Conservation (phyloP, 2,888 invertebrate species). For the Malthinus flaveolus region DNA sequence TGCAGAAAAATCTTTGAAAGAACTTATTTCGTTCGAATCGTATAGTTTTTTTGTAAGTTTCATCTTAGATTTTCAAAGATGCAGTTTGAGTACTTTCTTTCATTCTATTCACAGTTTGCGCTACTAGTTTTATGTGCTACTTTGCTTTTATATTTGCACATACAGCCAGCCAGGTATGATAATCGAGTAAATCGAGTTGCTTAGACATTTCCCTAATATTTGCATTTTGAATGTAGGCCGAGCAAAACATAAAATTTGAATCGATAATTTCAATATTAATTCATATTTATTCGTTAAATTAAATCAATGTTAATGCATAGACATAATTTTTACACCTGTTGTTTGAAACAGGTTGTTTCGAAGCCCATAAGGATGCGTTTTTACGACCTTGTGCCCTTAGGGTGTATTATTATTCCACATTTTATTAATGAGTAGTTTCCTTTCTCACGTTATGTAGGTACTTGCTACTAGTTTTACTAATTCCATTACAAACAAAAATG, state of each 20-base stretch:
- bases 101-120: too few species aligned
- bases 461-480: not conserved
- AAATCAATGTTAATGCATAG: slow-evolving; percentile 3
- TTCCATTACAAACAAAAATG: too few species aligned
- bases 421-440: slow-evolving; percentile 6
- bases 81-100: too few species aligned
- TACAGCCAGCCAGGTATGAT: too few species aligned
- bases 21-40: too few species aligned
- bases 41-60: too few species aligned
- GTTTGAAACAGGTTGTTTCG: slow-evolving; percentile 20
- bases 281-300: not conserved
- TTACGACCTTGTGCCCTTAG: slow-evolving; percentile 20
- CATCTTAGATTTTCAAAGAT: too few species aligned
- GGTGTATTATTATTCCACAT: slow-evolving; percentile 15
- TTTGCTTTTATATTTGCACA: too few species aligned
- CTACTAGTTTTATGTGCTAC: too few species aligned
- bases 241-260: slow-evolving; percentile 1
- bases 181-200: too few species aligned
- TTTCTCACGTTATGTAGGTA: not conserved
- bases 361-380: slow-evolving; percentile 17
- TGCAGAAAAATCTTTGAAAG: too few species aligned
- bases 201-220: slow-evolving; percentile 3
- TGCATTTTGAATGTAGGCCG: slow-evolving; percentile 26
- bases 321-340: slow-evolving; percentile 22
- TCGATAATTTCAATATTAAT: slow-evolving; percentile 8